Percentiles rank a stretch among this genome's conserved stretches.
These are phyloP conservation scores for Drosophila ezoana DNA, from an alignment of 2,888 invertebrate species.

Conservation along the genomic window DNA sequence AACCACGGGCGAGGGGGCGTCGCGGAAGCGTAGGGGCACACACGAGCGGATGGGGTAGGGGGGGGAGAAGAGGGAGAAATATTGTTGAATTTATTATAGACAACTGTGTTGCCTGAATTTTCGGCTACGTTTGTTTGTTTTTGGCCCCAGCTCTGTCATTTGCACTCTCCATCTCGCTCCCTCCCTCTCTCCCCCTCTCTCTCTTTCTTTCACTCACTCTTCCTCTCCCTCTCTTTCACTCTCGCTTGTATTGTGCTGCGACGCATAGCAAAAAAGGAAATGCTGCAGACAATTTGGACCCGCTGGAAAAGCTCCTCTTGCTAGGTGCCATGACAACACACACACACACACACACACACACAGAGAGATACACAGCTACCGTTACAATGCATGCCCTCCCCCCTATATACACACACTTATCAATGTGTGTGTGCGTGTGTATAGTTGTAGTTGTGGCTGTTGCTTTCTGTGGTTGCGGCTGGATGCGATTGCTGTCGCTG, in stretches of 20 bases:
- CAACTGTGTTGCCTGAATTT: constrained; percentile 64
- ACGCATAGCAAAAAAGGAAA: constrained; percentile 16
- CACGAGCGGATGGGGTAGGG: not conserved
- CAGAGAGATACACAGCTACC: constrained; percentile 17
- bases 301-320: constrained; percentile 56
- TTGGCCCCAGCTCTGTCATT: constrained; percentile 7
- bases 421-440: constrained; percentile 40
- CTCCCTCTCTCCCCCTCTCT: too few relatives aligned
- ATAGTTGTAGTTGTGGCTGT: constrained; percentile 20
- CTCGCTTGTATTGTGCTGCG: not conserved
- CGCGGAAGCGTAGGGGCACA: not conserved
- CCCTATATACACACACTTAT: constrained; percentile 47
- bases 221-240: not conserved
- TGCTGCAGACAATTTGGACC: constrained; percentile 57
- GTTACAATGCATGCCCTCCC: constrained; percentile 7
- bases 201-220: not conserved
- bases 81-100: constrained; percentile 66
- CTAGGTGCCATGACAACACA: constrained; percentile 54
- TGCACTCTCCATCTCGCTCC: not conserved
- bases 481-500: constrained; percentile 58
- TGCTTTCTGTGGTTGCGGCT: constrained; percentile 28
- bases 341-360: constrained; percentile 8
- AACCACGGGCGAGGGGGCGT: constrained; percentile 36
- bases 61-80: not conserved
- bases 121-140: constrained; percentile 31